A percentile compares a stretch with the other conserved stretches of the same genome.
Evolutionary conservation across 2,113 vertebrate species (phyloP).

Genomic region (Eurypyga helias): DNA sequence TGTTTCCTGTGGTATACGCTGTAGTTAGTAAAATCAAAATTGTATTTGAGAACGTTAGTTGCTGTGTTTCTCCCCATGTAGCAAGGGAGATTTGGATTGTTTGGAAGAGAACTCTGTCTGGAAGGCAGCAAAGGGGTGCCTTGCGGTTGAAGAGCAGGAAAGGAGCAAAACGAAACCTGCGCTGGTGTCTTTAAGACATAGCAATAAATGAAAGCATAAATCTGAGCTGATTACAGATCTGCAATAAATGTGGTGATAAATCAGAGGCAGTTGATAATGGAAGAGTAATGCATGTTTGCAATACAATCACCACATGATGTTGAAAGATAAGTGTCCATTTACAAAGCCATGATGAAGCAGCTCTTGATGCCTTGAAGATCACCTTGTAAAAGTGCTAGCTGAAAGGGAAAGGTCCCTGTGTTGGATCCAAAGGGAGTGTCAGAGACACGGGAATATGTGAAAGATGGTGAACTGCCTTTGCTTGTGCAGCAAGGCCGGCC

Average conservation of each 20-base stretch:
- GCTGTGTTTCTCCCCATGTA: neutral
- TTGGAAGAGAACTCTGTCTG: neutral
- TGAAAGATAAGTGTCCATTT: constrained; percentile 3
- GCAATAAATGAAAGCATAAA: constrained; percentile 23
- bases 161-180: neutral
- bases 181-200: neutral
- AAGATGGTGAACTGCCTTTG: neutral
- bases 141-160: neutral
- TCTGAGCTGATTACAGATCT: neutral
- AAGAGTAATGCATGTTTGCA: constrained; percentile 27
- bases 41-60: neutral
- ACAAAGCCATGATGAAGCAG: neutral
- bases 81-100: neutral
- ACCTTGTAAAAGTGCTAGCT: neutral
- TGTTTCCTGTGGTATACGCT: rapidly evolving
- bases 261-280: constrained; percentile 30
- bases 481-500: neutral
- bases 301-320: neutral
- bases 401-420: neutral
- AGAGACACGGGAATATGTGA: neutral
- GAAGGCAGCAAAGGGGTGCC: neutral
- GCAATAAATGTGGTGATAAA: constrained; percentile 17
- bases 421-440: neutral
- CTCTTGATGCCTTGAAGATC: neutral
- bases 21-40: neutral